Percentiles rank a stretch among this genome's conserved stretches.
Conservation (phyloP, 2,888 invertebrate genomes). For the Slavum lentiscoides region DNA sequence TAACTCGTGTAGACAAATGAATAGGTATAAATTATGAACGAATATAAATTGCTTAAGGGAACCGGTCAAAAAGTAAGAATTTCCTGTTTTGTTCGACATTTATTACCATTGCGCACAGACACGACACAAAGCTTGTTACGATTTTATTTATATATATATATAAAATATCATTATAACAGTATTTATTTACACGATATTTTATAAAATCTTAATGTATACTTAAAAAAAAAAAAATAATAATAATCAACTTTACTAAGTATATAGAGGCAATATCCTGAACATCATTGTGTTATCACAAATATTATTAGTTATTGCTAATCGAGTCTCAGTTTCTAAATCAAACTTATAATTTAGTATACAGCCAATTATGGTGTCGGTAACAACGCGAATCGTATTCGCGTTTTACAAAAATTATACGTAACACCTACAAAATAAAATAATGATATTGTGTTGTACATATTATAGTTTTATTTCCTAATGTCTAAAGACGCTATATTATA, state of each 20-base stretch:
- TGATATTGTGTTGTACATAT: background rate
- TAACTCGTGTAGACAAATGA: no score
- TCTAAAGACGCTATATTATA: slow-evolving; percentile 11
- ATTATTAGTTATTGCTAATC: slow-evolving; percentile 22
- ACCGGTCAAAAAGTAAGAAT: no score
- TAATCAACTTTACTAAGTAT: background rate
- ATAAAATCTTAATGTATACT: slow-evolving; percentile 24
- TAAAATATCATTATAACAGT: background rate
- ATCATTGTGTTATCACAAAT: background rate
- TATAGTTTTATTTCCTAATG: background rate
- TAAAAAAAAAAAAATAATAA: background rate
- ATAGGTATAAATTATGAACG: no score
- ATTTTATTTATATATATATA: no score
- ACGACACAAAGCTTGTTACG: no score
- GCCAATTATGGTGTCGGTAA: background rate
- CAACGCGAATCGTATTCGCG: background rate
- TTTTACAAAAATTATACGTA: background rate
- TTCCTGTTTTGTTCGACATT: no score
- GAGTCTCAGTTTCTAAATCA: slow-evolving; percentile 9
- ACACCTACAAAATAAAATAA: background rate
- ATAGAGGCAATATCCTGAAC: background rate
- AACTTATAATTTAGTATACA: slow-evolving; percentile 20
- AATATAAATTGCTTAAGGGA: no score
- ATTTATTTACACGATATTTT: slow-evolving; percentile 26
- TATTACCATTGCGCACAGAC: no score